Conservation (phyloP, 2,888 invertebrate species). For the Epinotia demarniana region DNA sequence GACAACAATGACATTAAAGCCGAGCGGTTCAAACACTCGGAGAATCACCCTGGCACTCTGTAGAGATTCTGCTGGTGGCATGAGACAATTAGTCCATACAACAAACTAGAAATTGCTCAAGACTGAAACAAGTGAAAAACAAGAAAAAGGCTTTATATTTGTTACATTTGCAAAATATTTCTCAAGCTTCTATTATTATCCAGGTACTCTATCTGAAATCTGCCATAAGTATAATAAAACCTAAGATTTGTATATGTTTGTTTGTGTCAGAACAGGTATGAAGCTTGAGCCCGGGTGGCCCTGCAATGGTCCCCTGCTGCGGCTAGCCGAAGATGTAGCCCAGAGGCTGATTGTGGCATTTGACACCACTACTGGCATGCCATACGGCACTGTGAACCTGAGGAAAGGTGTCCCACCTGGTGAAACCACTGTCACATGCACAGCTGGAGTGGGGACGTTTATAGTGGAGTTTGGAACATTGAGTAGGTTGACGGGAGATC, state of each 20-base stretch:
- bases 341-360: conserved; percentile 95
- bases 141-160: too few relatives aligned
- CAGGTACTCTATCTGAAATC: background rate
- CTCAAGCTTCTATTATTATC: background rate
- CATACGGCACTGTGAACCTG: conserved; percentile 98
- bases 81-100: too few relatives aligned
- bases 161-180: background rate
- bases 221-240: background rate
- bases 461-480: conserved; percentile 98
- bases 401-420: conserved; percentile 95
- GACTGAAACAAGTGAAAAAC: too few relatives aligned
- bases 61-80: too few relatives aligned
- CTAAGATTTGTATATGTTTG: conserved; percentile 24
- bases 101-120: too few relatives aligned
- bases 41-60: too few relatives aligned
- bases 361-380: conserved; percentile 97
- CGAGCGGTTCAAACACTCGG: too few relatives aligned
- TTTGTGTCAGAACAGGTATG: conserved; percentile 87
- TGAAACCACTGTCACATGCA: conserved; percentile 98
- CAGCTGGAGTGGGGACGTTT: conserved; percentile 99
- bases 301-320: conserved; percentile 96
- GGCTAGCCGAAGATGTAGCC: conserved; percentile 97
- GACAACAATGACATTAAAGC: too few relatives aligned
- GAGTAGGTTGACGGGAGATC: conserved; percentile 96
- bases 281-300: conserved; percentile 97